Evolutionary conservation across 2,113 vertebrate genomes (phyloP), one percentile per base, ranked within the genome.

Genomic region (Scophthalmus maximus): DNA sequence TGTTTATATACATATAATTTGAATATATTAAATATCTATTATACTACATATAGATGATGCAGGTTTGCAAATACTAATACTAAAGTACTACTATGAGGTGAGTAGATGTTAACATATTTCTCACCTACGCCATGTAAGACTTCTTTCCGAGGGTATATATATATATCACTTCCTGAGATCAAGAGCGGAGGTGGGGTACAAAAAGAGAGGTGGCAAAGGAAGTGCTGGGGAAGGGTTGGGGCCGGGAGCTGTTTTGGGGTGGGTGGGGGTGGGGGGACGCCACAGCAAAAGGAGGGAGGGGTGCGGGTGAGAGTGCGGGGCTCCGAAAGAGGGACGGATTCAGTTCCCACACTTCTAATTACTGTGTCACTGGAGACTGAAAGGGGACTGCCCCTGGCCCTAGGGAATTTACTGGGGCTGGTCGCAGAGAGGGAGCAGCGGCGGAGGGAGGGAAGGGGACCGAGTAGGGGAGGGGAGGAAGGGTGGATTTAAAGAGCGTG

Each of bases 271-370:
- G 75, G 51, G 68, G 71, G 66, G 65, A 65, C 84, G 87, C 38
- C 88, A 72, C 79, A 88, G 76, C 84, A 77, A 89, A 74, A 88
- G 84, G 76, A 83, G 87, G 78, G 84, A 51, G 84, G 56, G 80
- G 34, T 65, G 85, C 34, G 83, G 82, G 87, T 82, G 62, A 76
- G 85, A 70, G 86, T 70, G 81, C 68, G 76, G 76, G 89, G 69
- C 83, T 92, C 88, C 74, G 88, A 93, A 91, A 92, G 89, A 92
- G 92, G 88, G 83, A 91, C 73, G 81, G 80, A 91, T 92, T 94
- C 90, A 17, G 71, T 95, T 95, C 95, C 94, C 95, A 95, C 94
- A 94, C 94, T 95, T 91, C 53, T 92, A 90, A 94, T 94, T 93
- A 93, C 91, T 73, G 90, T 94, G 95, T 95, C 96, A 96, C 59